Evolutionary conservation across 2,888 invertebrate genomes (phyloP).

Genomic region (Cheilosia variabilis): DNA sequence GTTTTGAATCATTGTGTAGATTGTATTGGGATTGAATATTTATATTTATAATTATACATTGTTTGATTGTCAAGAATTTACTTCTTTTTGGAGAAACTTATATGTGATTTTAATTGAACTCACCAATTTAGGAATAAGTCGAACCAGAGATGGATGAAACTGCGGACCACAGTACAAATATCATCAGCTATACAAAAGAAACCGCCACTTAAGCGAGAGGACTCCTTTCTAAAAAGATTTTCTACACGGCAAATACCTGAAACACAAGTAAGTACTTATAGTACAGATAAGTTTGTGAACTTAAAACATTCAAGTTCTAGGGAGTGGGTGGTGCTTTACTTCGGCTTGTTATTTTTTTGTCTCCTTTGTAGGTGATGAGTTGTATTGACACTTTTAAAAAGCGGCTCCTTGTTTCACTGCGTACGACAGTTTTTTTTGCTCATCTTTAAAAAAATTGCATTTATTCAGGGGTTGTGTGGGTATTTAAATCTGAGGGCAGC

Average conservation of each 20-base stretch:
- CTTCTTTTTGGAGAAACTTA: not conserved
- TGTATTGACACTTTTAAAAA: no score
- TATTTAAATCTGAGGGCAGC: no score
- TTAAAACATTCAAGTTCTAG: no score
- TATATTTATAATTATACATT: not conserved
- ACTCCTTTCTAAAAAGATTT: constrained; percentile 96
- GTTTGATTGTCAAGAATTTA: not conserved
- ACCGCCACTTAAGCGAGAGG: constrained; percentile 94
- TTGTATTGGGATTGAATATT: constrained; percentile 48
- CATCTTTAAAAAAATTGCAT: no score
- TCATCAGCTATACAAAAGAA: constrained; percentile 96
- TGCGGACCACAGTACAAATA: constrained; percentile 96
- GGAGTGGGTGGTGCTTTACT: not conserved
- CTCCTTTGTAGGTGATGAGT: no score
- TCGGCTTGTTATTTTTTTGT: no score
- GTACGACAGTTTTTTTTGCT: no score
- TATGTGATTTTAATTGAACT: constrained; percentile 46
- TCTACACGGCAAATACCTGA: constrained; percentile 96
- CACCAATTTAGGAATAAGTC: constrained; percentile 90
- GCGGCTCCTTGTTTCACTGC: no score
- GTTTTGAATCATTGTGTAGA: constrained; percentile 51
- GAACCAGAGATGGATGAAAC: constrained; percentile 98
- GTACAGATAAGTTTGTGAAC: no score
- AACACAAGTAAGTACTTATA: constrained; percentile 87
- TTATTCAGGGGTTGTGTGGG: no score